Evolutionary conservation across 2,888 invertebrate species (phyloP), one percentile per base, ranked within the genome.

Genomic region (Oeneis ivallda): DNA sequence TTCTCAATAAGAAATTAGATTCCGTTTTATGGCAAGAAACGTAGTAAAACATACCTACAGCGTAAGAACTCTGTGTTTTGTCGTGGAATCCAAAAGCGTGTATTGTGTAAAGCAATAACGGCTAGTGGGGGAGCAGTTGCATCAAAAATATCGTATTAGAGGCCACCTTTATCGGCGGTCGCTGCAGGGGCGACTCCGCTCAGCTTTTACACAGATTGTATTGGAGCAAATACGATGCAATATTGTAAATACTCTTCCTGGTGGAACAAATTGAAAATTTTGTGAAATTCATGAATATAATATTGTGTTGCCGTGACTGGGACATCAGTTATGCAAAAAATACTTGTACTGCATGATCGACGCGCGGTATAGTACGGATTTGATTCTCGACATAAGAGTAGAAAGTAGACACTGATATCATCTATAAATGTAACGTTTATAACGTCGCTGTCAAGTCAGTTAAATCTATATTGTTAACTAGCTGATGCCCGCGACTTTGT

Each of bases 281-380:
- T 86, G 83, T 84, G 80, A 89, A 89, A 85, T 87, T 89, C 89
- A 91, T 91, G 89, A 90, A 91, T 91, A 90, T 90, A 85, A 84
- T 85, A 82, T 84, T 84, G 82, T 81, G 83, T 80, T 79, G 80
- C 80, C 79, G 83, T 87, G 87, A 89, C 90, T 88, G 86, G 84
- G 83, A 80, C 83, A 89, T 92, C 89, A 90, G 87, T 90, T 91
- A 91, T 89, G 90, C 86, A 91, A 87, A 89, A 89, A 88, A 80
- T 82, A 79, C 79, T 79, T 80, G 83, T 83, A 84, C 83, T 85
- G 82, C 83, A 86, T 85, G 87, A 87, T 83, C 84, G 81, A 73
- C 73, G 75, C 67, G 58, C 67, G 70, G 62, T 26, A 26, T 26
- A n/a, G 64, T 68, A 52, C 60, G 53, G 77, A 78, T 81, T 79